phyloP scores from a whole-genome alignment of 2,113 vertebrate species.

The Glareola pratincola region DNA sequence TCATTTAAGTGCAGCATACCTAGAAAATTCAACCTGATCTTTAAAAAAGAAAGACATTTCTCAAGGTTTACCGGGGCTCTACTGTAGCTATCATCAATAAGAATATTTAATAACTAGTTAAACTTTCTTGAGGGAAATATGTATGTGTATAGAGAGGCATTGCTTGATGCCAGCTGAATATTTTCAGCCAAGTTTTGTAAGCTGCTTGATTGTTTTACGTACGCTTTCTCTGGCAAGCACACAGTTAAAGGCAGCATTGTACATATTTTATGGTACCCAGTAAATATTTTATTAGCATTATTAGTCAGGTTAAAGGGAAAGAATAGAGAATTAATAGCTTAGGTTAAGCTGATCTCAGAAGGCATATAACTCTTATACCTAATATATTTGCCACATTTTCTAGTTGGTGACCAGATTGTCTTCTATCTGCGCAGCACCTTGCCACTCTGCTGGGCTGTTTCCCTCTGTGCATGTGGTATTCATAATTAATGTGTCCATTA shows the following conservation, averaged over 20 bases:
- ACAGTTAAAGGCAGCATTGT: neutral
- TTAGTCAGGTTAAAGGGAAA: neutral
- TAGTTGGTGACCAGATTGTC: neutral
- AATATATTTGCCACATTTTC: neutral
- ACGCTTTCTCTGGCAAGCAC: neutral
- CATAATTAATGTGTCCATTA: neutral
- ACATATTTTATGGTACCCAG: neutral
- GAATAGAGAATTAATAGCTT: neutral
- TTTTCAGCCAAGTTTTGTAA: neutral
- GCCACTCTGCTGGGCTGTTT: neutral
- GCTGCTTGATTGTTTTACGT: neutral
- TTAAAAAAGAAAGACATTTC: neutral
- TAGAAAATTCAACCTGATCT: neutral
- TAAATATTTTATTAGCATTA: constrained; percentile 12
- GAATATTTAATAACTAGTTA: neutral
- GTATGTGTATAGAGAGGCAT: neutral
- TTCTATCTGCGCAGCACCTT: neutral
- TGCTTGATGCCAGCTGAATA: neutral
- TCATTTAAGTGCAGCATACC: neutral
- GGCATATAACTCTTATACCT: neutral
- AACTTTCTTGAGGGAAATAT: neutral
- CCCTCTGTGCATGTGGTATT: neutral
- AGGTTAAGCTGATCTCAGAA: neutral
- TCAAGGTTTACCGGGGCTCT: neutral
- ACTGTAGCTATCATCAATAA: neutral